A percentile compares a stretch with the other conserved stretches of the same genome.
Conservation (phyloP, 1,140 invertebrate species). For the Elymnias hypermnestra region DNA sequence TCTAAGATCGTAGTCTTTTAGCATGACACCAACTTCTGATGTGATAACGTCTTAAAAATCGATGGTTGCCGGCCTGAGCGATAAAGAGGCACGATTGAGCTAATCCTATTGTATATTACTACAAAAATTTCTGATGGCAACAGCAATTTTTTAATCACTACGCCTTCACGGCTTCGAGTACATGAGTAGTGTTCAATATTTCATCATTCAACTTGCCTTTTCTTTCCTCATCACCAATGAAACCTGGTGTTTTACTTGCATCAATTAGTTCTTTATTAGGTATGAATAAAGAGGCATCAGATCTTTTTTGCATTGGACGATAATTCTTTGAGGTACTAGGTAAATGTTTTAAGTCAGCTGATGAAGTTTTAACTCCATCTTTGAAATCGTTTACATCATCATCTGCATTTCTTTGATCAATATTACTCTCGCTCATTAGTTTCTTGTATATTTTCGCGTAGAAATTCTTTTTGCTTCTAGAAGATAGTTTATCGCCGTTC, state of each 20-base stretch:
- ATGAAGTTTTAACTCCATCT: no score
- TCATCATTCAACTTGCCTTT: background rate
- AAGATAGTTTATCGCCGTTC: background rate
- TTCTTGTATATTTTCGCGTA: slow-evolving; percentile 11
- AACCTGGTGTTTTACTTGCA: background rate
- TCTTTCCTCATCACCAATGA: background rate
- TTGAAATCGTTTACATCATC: no score
- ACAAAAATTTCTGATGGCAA: no score
- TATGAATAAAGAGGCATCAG: background rate
- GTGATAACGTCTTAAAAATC: no score
- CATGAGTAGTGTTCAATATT: background rate
- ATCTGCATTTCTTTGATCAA: background rate
- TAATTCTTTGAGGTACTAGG: slow-evolving; percentile 7
- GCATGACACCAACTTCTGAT: no score
- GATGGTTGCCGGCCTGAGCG: no score
- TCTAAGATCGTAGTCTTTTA: no score
- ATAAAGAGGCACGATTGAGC: no score
- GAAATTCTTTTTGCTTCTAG: slow-evolving; percentile 8
- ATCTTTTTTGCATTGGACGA: background rate
- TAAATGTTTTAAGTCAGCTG: background rate
- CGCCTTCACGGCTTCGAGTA: no score
- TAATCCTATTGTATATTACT: no score
- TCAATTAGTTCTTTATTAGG: no score
- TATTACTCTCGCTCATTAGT: background rate
- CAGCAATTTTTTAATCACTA: no score